These are phyloP conservation scores for Zygogramma bicolorata DNA, from an alignment of 2,888 invertebrate genomes.

Conservation along the genomic window DNA sequence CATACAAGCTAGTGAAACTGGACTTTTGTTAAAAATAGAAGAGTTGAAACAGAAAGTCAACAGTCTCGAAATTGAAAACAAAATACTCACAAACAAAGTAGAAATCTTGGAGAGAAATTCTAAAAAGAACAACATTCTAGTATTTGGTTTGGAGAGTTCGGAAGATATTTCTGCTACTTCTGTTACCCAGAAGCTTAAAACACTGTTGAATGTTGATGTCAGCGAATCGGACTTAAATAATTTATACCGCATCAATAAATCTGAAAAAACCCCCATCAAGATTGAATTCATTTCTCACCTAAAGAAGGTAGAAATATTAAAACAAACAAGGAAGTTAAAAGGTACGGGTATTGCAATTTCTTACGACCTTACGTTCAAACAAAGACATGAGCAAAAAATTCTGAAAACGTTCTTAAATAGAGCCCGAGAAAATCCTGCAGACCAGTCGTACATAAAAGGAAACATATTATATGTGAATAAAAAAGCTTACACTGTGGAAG, in stretches of 20 bases:
- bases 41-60: background rate
- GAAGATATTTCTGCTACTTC: background rate
- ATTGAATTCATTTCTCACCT: background rate
- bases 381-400: background rate
- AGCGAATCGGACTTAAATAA: background rate
- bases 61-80: background rate
- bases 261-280: background rate
- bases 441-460: too few species aligned
- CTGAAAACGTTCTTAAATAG: conserved; percentile 1
- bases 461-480: too few species aligned
- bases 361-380: background rate
- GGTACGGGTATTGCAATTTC: background rate
- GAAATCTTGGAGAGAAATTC: background rate
- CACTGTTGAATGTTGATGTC: background rate
- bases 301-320: background rate
- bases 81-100: background rate
- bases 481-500: background rate
- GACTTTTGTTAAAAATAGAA: background rate
- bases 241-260: background rate
- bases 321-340: background rate
- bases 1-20: too few species aligned
- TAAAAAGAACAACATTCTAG: too few species aligned
- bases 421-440: background rate
- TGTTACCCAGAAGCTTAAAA: background rate
- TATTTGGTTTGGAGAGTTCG: too few species aligned